Percentiles rank a stretch among this genome's conserved stretches.
Evolutionary conservation across 2,888 invertebrate genomes (phyloP).

Genomic region (Pandemis cinnamomeana): DNA sequence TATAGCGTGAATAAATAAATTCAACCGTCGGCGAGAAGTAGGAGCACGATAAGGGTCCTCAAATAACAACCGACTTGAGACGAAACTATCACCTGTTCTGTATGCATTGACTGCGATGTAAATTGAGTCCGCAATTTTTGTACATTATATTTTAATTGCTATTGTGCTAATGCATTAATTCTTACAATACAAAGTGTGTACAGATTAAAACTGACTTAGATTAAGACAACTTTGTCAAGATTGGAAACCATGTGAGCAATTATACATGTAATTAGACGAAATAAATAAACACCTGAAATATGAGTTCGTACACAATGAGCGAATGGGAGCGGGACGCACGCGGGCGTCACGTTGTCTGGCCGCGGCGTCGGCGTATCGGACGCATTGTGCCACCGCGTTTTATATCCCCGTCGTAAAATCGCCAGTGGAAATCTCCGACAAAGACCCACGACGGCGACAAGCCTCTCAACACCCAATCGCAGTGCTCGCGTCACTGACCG

Average conservation of each 20-base stretch:
- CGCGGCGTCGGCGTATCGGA: constrained; percentile 41
- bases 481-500: constrained; percentile 67
- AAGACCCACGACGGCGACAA: constrained; percentile 25
- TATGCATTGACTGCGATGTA: background rate
- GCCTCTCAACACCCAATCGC: constrained; percentile 42
- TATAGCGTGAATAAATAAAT: constrained; percentile 2
- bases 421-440: constrained; percentile 42
- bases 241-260: background rate
- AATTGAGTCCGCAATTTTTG: background rate
- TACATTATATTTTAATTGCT: background rate
- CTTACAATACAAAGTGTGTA: background rate
- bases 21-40: background rate
- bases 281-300: constrained; percentile 7
- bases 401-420: constrained; percentile 41
- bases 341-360: constrained; percentile 69
- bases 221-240: background rate
- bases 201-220: background rate
- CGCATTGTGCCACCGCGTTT: constrained; percentile 40
- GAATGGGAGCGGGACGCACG: constrained; percentile 46
- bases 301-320: constrained; percentile 42
- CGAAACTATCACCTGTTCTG: background rate
- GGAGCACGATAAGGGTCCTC: constrained; percentile 11
- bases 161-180: no score
- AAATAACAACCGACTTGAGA: constrained; percentile 16
- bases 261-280: background rate